phyloP scores from a whole-genome alignment of 92 coral and sea anemone genomes.

The Zoanthus sansibaricus region DNA sequence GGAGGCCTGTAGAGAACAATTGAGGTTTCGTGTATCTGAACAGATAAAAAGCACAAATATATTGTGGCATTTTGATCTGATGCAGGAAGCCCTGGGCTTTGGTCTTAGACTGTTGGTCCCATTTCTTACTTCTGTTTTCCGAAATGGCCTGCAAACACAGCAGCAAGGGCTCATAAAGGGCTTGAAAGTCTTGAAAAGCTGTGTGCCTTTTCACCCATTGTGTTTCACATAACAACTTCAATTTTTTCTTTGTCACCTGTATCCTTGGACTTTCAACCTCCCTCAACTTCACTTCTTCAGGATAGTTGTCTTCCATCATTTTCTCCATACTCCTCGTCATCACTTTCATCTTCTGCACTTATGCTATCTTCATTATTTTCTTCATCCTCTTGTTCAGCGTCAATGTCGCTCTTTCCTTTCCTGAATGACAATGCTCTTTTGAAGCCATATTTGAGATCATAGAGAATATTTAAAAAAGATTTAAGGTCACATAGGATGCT shows the following conservation, averaged over 20 bases:
- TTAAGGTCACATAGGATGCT: constrained; percentile 63
- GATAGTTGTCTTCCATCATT: constrained; percentile 24
- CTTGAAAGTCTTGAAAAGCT: constrained; percentile 70
- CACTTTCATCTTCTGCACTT: neutral
- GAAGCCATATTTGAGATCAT: constrained; percentile 58
- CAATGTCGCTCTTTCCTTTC: neutral
- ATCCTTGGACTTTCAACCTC: neutral
- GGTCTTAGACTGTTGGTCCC: no score
- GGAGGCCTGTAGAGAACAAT: no score
- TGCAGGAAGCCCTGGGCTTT: no score
- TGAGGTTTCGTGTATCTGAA: no score
- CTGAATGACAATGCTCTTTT: constrained; percentile 31
- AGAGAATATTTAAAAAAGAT: constrained; percentile 67
- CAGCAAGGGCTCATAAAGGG: constrained; percentile 50
- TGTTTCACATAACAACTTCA: no score
- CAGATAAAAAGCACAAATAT: no score
- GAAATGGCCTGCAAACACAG: constrained; percentile 47
- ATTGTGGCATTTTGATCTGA: no score
- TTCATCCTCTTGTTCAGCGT: neutral
- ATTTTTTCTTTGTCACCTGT: no score
- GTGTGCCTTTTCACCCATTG: constrained; percentile 38
- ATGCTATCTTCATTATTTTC: neutral
- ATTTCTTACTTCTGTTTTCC: no score
- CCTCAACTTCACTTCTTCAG: neutral
- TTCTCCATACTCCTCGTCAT: constrained; percentile 47